A percentile compares a stretch with the other conserved stretches of the same genome.
Conservation (phyloP, 1,140 invertebrate species). For the Phymorhynchus buccinoides region DNA sequence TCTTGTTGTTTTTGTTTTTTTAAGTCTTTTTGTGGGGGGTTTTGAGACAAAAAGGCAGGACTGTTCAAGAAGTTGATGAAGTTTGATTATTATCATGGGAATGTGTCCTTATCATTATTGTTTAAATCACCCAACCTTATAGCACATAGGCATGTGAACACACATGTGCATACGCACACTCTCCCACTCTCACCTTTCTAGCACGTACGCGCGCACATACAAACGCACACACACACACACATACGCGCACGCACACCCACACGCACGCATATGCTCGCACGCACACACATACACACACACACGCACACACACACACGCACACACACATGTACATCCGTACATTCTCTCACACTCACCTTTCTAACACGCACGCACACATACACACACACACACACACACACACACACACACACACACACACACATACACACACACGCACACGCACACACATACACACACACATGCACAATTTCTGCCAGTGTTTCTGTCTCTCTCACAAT, state of each 20-base stretch:
- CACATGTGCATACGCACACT: background rate
- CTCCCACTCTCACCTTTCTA: background rate
- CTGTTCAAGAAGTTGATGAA: no score
- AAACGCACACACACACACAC: conserved; percentile 9
- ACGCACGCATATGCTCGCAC: conserved; percentile 54
- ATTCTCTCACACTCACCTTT: conserved; percentile 42
- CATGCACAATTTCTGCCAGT: no score
- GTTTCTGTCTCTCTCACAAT: no score
- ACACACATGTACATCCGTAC: background rate
- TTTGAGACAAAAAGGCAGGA: no score
- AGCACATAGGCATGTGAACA: background rate
- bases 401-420: background rate
- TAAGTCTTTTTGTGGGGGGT: no score
- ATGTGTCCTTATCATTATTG: no score
- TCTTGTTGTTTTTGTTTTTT: no score
- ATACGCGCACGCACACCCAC: conserved; percentile 50
- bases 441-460: no score
- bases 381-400: no score
- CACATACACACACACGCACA: background rate
- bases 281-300: conserved; percentile 50
- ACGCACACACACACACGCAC: conserved; percentile 54
- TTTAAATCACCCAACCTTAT: no score
- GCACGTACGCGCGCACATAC: conserved; percentile 3
- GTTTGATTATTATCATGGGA: no score
- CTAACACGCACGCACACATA: conserved; percentile 45